Conservation (phyloP, 1,140 invertebrate genomes). For the Bombus waltoni region DNA sequence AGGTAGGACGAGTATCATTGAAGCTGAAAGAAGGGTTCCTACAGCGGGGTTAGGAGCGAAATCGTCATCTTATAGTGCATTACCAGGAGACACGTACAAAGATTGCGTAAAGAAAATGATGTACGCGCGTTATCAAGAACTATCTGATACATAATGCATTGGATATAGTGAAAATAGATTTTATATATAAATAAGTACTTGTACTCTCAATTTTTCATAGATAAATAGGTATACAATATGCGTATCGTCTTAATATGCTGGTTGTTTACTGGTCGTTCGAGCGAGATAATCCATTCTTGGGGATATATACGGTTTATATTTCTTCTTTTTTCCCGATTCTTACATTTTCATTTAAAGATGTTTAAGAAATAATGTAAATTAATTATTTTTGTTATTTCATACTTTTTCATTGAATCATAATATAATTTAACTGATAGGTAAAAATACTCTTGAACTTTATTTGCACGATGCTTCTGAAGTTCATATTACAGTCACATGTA, state of each 20-base stretch:
- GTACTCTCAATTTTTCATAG: slow-evolving; percentile 65
- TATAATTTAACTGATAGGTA: not conserved
- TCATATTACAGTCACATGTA: not conserved
- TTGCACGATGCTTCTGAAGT: not conserved
- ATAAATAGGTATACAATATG: slow-evolving; percentile 48
- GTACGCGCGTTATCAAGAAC: slow-evolving; percentile 91
- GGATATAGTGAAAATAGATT: slow-evolving; percentile 55
- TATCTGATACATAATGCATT: slow-evolving; percentile 83
- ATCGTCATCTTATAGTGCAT: slow-evolving; percentile 87
- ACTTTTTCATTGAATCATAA: slow-evolving; percentile 10
- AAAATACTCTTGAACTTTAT: slow-evolving; percentile 8
- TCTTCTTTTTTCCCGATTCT: slow-evolving; percentile 17
- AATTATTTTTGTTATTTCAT: slow-evolving; percentile 17
- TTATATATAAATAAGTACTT: slow-evolving; percentile 58
- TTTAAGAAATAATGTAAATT: slow-evolving; percentile 16
- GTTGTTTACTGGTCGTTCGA: slow-evolving; percentile 43
- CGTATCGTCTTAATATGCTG: slow-evolving; percentile 47
- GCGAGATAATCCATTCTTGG: slow-evolving; percentile 57
- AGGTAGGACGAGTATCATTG: slow-evolving; percentile 95
- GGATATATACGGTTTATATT: slow-evolving; percentile 19
- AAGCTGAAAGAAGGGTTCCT: slow-evolving; percentile 87
- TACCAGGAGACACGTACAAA: slow-evolving; percentile 93
- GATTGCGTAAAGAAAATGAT: slow-evolving; percentile 96
- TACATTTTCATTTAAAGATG: slow-evolving; percentile 27
- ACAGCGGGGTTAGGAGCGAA: slow-evolving; percentile 90